These are phyloP conservation scores for Pammene fasciana DNA, from an alignment of 2,888 invertebrate genomes.

Conservation along the genomic window DNA sequence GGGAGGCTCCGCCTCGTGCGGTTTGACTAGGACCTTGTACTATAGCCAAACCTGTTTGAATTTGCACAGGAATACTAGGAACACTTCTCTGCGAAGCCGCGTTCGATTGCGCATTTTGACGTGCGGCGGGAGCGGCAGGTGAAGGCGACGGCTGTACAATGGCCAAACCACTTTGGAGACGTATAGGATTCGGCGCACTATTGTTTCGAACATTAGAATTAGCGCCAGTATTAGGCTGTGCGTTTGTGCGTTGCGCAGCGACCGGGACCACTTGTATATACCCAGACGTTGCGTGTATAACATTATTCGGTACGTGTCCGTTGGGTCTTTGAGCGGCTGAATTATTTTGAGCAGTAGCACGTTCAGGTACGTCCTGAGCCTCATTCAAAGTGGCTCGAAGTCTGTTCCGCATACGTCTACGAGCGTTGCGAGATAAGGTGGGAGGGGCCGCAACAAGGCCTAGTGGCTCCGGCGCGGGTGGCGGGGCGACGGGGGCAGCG, in stretches of 20 bases:
- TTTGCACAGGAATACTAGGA: conserved; percentile 42
- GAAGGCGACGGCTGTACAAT: conserved; percentile 22
- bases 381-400: conserved; percentile 63
- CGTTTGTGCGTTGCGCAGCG: conserved; percentile 17
- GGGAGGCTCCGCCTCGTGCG: conserved; percentile 30
- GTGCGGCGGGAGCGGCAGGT: conserved; percentile 13
- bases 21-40: conserved; percentile 34
- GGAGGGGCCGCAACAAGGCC: not conserved
- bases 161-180: conserved; percentile 24
- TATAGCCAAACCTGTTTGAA: conserved; percentile 44
- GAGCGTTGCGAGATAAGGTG: conserved; percentile 65
- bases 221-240: conserved; percentile 14
- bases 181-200: conserved; percentile 9
- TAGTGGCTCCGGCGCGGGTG: not conserved
- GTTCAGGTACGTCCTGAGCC: conserved; percentile 47
- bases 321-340: conserved; percentile 47
- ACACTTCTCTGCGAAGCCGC: conserved; percentile 40
- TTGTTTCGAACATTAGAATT: conserved; percentile 19
- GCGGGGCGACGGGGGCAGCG: not conserved
- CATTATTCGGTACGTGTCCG: conserved; percentile 44
- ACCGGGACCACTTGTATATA: not conserved
- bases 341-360: conserved; percentile 36
- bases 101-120: conserved; percentile 3
- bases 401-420: conserved; percentile 68
- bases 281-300: conserved; percentile 13